Conservation (phyloP, 2,888 invertebrate species). For the Brenthis daphne region DNA sequence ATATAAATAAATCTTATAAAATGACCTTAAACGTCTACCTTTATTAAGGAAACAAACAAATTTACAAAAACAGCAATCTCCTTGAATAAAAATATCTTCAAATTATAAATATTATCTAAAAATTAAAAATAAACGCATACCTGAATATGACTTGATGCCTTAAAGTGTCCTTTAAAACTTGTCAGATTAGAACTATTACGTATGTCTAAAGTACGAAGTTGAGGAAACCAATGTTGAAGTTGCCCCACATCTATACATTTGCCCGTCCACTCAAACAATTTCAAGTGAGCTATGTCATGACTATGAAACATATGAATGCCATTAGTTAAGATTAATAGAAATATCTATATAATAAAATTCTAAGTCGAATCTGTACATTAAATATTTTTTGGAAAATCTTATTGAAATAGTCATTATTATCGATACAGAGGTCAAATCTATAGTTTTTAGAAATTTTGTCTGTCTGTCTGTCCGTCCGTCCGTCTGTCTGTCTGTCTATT, state of each 20-base stretch:
- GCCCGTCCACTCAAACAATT: slow-evolving; percentile 65
- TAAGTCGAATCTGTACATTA: too few species aligned
- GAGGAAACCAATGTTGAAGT: slow-evolving; percentile 65
- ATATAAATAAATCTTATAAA: too few species aligned
- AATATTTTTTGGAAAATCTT: too few species aligned
- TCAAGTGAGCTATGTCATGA: slow-evolving; percentile 55
- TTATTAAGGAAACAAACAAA: too few species aligned
- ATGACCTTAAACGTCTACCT: too few species aligned
- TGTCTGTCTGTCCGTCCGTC: too few species aligned
- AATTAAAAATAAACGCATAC: slow-evolving; percentile 45
- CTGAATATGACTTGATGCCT: slow-evolving; percentile 60
- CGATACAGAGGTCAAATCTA: too few species aligned
- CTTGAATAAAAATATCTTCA: not conserved
- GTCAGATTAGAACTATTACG: slow-evolving; percentile 60
- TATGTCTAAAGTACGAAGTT: slow-evolving; percentile 56
- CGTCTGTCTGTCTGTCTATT: too few species aligned
- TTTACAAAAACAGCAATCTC: too few species aligned
- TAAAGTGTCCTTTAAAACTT: slow-evolving; percentile 64
- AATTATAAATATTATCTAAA: not conserved
- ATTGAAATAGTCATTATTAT: too few species aligned
- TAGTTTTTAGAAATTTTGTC: too few species aligned
- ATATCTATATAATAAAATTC: too few species aligned
- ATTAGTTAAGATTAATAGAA: not conserved
- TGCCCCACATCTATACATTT: slow-evolving; percentile 61
- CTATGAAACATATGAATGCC: slow-evolving; percentile 43